These are phyloP conservation scores for Phalera bucephala DNA, from an alignment of 2,888 invertebrate genomes.

Conservation along the genomic window DNA sequence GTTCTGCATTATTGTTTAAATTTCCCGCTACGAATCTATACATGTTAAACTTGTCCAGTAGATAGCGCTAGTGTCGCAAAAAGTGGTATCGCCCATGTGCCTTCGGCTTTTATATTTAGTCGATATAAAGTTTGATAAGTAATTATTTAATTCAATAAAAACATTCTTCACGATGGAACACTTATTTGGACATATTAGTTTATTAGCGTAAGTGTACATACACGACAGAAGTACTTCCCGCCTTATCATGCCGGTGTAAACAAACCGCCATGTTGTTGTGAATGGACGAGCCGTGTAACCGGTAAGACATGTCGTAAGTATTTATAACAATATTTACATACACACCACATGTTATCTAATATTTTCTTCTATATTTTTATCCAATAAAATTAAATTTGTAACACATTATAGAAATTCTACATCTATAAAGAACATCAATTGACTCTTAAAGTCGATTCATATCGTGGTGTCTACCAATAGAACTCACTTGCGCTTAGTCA, in stretches of 20 bases:
- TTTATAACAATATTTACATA: conserved; percentile 1
- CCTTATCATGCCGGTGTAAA: conserved; percentile 83
- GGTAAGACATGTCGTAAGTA: conserved; percentile 51
- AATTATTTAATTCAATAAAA: conserved; percentile 57
- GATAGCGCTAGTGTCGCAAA: conserved; percentile 53
- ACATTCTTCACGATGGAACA: conserved; percentile 40
- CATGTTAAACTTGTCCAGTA: conserved; percentile 30
- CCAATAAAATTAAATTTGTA: too few relatives aligned
- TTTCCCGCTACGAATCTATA: conserved; percentile 44
- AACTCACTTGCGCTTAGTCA: conserved; percentile 54
- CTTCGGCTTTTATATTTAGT: conserved; percentile 38
- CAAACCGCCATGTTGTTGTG: conserved; percentile 82
- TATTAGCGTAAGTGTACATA: conserved; percentile 34
- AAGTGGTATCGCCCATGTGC: conserved; percentile 73
- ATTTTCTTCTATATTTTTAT: not conserved
- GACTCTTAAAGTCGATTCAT: conserved; percentile 55
- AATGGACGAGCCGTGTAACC: conserved; percentile 50
- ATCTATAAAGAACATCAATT: conserved; percentile 33
- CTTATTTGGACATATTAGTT: conserved; percentile 43
- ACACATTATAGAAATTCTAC: not conserved
- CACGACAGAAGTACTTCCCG: conserved; percentile 65
- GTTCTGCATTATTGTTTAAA: conserved; percentile 13
- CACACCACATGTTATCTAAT: not conserved
- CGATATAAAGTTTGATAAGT: conserved; percentile 34
- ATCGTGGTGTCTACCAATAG: conserved; percentile 62